Evolutionary conservation across 1,140 invertebrate species (phyloP), one percentile per base, ranked within the genome.

Genomic region (Stegodyphus mimosarum): DNA sequence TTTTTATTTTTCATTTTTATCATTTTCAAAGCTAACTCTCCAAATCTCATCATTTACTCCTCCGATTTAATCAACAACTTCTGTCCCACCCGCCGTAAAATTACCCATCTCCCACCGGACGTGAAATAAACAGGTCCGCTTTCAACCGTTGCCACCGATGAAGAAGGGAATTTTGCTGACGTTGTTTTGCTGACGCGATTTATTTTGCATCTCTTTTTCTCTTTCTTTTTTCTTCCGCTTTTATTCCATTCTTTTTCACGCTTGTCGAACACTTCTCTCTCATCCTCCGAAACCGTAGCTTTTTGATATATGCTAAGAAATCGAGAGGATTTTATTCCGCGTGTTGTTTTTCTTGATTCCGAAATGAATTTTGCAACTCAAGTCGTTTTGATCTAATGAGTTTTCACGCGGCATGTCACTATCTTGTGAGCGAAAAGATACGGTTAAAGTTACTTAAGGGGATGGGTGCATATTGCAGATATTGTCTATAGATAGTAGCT

Each of bases 151-250:
- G 60, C 60, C 75, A 53, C 11, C 53, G 33, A 15, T 7, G 70
- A 79, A 70, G 53, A 52, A 49, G 64, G 48, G 69, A 79, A 79
- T 79, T 79, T 70, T 66, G 77, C 77, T 79, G 77, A 79, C 77
- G 77, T 79, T 79, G 77, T 79, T 79, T 79, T 79, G 77, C 77
- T 79, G 77, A 79, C 77, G 77, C 66, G 70, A 79, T 79, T 79
- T 79, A 79, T 79, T 79, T 79, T 66, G 33, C 33, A 33, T 33
- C 33, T 33, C 33, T 33, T 33, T 33, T 33, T 3, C 3, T 3
- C 3, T 33, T 33, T 33, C 33, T 33, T 33, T 33, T 33, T 33
- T 33, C 33, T 3, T 3, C 1, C 33, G 33, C 33, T 33, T 33
- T 79, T 60, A 11, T 60, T 60, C 55, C 55, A 11, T 11, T 60